phyloP scores from a whole-genome alignment of 2,113 vertebrate species.

The Cathartes aura region DNA sequence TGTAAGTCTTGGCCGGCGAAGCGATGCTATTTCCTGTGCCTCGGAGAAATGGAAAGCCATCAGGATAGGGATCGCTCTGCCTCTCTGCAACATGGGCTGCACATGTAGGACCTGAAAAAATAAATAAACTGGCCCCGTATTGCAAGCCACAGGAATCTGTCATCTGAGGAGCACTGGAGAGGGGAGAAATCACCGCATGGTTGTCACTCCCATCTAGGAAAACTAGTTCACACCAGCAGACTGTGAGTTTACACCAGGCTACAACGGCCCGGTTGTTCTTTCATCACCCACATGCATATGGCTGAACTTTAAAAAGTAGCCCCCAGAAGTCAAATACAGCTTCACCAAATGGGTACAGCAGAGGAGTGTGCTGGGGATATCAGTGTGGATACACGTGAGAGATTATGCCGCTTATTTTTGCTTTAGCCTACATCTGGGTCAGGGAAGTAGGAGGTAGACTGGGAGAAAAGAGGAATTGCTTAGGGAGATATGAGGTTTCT shows the following conservation, averaged over 20 bases:
- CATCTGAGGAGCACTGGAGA: neutral
- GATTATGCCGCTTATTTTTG: neutral
- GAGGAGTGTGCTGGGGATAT: neutral
- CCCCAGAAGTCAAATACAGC: neutral
- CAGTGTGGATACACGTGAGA: neutral
- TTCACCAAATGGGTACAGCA: neutral
- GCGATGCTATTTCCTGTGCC: slow-evolving; percentile 6
- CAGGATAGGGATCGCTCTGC: neutral
- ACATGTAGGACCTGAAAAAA: slow-evolving; percentile 15
- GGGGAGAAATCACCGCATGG: neutral
- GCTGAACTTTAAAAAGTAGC: neutral
- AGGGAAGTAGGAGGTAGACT: neutral
- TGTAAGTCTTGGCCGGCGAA: neutral
- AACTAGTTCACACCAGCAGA: slow-evolving; percentile 20
- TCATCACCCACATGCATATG: neutral
- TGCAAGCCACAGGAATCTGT: slow-evolving; percentile 53
- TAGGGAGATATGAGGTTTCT: neutral
- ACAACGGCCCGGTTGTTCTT: neutral
- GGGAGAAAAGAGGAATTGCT: neutral
- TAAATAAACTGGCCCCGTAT: neutral
- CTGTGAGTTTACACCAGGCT: neutral
- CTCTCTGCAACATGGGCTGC: slow-evolving; percentile 18
- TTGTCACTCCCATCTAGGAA: neutral
- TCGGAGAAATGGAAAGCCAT: neutral
- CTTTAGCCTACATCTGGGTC: neutral